These are phyloP conservation scores for Ascaphus truei DNA, from an alignment of 2,113 vertebrate genomes.

Conservation along the genomic window DNA sequence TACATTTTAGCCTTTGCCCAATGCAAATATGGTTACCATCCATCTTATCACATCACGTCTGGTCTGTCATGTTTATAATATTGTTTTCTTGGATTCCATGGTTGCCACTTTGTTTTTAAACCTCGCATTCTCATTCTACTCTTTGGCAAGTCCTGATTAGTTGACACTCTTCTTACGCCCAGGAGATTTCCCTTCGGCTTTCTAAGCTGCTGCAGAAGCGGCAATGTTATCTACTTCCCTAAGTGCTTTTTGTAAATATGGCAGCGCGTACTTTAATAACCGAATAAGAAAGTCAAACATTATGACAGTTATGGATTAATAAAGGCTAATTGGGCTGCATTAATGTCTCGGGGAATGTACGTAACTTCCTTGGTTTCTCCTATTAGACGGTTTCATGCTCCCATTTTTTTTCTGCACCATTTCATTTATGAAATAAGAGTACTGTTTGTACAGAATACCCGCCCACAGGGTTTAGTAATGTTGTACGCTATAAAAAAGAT, in stretches of 20 bases:
- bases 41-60: too few relatives aligned
- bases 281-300: neutral
- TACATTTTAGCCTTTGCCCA: too few relatives aligned
- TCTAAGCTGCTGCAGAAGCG: neutral
- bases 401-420: neutral
- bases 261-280: neutral
- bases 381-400: neutral
- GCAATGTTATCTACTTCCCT: conserved; percentile 7
- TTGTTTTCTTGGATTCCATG: neutral
- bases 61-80: neutral
- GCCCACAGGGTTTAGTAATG: too few relatives aligned
- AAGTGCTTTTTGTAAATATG: conserved; percentile 16
- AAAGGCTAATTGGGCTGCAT: conserved; percentile 2
- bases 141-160: conserved; percentile 1
- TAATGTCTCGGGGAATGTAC: neutral
- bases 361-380: neutral
- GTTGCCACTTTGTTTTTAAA: neutral
- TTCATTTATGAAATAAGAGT: neutral
- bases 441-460: neutral
- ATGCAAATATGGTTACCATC: too few relatives aligned
- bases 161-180: conserved; percentile 5
- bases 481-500: too few relatives aligned
- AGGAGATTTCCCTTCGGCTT: neutral
- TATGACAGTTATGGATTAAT: conserved; percentile 18
- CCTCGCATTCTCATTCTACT: neutral